phyloP scores from a whole-genome alignment of 2,113 vertebrate genomes.

The Crotophaga sulcirostris region DNA sequence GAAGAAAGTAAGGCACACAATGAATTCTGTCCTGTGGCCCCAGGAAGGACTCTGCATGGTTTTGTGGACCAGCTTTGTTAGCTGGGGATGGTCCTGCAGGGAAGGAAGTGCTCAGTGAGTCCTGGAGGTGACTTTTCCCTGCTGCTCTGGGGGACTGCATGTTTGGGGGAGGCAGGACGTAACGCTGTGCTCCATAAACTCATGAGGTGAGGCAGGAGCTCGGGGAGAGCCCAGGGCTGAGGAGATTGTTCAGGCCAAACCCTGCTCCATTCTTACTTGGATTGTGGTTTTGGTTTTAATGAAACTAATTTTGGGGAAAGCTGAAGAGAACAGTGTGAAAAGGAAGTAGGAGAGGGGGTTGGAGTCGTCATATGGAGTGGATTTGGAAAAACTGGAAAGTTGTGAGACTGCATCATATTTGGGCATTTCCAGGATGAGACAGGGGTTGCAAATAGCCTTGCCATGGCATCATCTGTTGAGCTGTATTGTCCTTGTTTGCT shows the following conservation, averaged over 20 bases:
- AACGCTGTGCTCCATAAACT: not conserved
- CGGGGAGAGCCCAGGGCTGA: not conserved
- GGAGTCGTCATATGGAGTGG: not conserved
- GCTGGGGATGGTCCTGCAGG: not conserved
- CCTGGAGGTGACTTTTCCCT: not conserved
- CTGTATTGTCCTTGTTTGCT: conserved; percentile 7
- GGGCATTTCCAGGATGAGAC: not conserved
- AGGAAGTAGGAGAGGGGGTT: not conserved
- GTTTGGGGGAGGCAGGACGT: not conserved
- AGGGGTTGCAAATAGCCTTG: not conserved
- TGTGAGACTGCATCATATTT: not conserved
- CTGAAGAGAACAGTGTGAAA: not conserved
- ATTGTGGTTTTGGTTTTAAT: not conserved
- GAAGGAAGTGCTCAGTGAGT: not conserved
- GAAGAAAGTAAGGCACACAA: not conserved
- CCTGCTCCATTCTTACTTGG: not conserved
- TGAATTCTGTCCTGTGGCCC: not conserved
- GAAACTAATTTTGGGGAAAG: not conserved
- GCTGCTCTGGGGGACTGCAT: not conserved
- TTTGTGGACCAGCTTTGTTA: not conserved
- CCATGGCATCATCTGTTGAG: not conserved
- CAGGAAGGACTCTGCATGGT: not conserved
- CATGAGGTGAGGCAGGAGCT: not conserved
- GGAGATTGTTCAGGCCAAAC: not conserved
- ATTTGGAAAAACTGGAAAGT: not conserved